Evolutionary conservation across 2,888 invertebrate species (phyloP), one percentile per base, ranked within the genome.

Genomic region (Diloba caeruleocephala): DNA sequence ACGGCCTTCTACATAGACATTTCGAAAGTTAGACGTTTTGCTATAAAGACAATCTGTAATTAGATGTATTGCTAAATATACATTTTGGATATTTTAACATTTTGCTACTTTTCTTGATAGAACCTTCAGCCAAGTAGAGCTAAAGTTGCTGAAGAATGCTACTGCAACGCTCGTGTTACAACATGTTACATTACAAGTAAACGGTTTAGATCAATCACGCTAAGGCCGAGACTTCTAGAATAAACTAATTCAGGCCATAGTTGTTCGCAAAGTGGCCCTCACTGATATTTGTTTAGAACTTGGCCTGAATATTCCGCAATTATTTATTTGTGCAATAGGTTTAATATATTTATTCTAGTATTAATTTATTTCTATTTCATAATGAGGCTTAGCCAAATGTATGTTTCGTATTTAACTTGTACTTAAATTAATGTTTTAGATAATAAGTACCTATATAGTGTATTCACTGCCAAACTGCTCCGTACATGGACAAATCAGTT

Each of bases 291-390:
- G 14, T 9, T 21, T 15, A 15, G 3, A n/a, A 38, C 23, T 12
- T 31, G 31, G 14, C 17, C 34, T 39, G 43, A 48, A 44, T 45
- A 60, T 48, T 55, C 59, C 36, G 69, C 69, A 66, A 71, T 70
- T 56, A 71, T 73, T 71, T 69, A 63, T 73, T 58, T 61, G 71
- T 72, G 74, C 72, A 72, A 73, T 72, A 72, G 74, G 45, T 57
- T 70, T 64, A 59, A 26, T 56, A 45, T 65, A 70, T 72, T 67
- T 67, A 73, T 73, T 53, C 38, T 73, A 73, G 61, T 17, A 48
- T 50, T 59, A 70, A 59, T 63, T 70, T 55, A 59, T 51, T 43
- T 10, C 21, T 54, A 46, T 38, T 41, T 67, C 61, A 42, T 66
- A 31, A 41, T 31, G 34, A 61, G 72, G 72, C 74, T 74, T 71